These are phyloP conservation scores for Tupiocoris notatus DNA, from an alignment of 2,888 invertebrate genomes.

Conservation along the genomic window DNA sequence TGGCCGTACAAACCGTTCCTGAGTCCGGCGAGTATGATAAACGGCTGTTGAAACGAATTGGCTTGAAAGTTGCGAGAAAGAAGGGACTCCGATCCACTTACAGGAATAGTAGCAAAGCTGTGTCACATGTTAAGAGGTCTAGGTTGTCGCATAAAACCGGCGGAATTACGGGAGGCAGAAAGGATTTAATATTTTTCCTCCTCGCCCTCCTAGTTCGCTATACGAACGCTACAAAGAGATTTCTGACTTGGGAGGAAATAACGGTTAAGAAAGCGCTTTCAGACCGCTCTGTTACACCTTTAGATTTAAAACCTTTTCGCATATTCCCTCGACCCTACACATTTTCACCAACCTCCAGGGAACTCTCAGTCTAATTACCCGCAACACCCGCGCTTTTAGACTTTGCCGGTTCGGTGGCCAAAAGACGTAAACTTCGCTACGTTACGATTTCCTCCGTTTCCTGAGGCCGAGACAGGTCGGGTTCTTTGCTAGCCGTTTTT, in stretches of 20 bases:
- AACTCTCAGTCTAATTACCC: neutral
- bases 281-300: neutral
- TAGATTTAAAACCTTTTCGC: neutral
- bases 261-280: neutral
- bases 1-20: no score
- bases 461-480: neutral
- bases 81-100: neutral
- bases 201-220: no score
- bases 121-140: slow-evolving; percentile 27
- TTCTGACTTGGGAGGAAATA: neutral
- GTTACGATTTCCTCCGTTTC: neutral
- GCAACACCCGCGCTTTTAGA: neutral
- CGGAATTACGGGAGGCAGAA: neutral
- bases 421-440: neutral
- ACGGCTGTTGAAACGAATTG: neutral
- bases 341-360: no score
- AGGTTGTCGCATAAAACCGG: slow-evolving; percentile 33
- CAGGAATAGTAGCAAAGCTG: slow-evolving; percentile 34
- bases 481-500: neutral
- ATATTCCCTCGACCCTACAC: neutral
- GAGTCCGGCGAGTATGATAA: neutral
- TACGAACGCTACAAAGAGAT: neutral
- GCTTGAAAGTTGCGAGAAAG: neutral
- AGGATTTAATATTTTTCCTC: neutral
- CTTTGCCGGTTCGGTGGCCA: neutral